phyloP scores from a whole-genome alignment of 2,113 vertebrate species.

The Oreochromis tanganicae region DNA sequence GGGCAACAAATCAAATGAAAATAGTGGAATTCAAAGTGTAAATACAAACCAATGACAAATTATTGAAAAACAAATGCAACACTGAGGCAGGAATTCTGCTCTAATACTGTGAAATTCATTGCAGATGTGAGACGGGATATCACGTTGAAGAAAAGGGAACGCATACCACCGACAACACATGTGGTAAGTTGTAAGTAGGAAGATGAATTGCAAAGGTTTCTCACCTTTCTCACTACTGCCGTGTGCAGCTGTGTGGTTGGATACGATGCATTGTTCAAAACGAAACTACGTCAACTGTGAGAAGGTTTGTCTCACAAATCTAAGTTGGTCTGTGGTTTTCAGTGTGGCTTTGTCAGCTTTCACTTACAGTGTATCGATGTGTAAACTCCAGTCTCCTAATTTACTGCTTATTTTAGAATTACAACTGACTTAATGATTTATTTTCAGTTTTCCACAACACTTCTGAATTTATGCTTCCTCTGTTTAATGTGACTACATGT shows the following conservation, averaged over 20 bases:
- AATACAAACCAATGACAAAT: not conserved
- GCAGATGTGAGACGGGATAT: conserved; percentile 34
- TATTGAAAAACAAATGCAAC: not conserved
- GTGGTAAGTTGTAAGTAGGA: conserved; percentile 53
- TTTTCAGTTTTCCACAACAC: not conserved
- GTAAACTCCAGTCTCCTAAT: not conserved
- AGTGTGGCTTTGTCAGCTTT: not conserved
- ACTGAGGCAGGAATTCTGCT: not conserved
- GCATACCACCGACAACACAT: conserved; percentile 27
- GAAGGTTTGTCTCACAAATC: fast-evolving
- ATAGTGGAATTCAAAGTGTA: not conserved
- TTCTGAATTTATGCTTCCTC: not conserved
- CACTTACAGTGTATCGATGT: not conserved
- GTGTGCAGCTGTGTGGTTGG: not conserved
- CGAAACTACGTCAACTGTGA: not conserved
- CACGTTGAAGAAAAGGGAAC: not conserved
- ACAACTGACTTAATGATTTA: not conserved
- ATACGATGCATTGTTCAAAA: not conserved
- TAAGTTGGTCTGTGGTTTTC: conserved; percentile 4
- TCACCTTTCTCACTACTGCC: not conserved
- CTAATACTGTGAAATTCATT: not conserved
- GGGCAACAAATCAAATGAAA: not conserved
- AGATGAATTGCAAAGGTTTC: not conserved
- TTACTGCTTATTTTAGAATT: not conserved
- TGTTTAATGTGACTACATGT: not conserved